Base-by-base conservation (phyloP, 2,113 vertebrate genomes). In the Eptesicus fuscus region DNA sequence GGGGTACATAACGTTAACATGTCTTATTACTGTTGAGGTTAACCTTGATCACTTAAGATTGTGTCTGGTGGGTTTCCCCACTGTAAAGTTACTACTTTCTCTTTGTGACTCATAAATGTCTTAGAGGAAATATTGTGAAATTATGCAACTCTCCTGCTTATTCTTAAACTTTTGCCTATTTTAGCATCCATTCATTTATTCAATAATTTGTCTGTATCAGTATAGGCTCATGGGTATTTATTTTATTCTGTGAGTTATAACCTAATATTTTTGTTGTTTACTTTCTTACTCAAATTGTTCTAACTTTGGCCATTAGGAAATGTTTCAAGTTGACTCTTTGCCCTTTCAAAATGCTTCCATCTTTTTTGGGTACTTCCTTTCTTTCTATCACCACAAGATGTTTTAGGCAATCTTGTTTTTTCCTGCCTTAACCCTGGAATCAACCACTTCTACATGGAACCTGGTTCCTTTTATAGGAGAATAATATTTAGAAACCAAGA, bases 401-500 rank as follows among this genome's bases (percentile, higher is more conserved):
- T 22, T 73, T 53, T 22, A 88, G 40, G 56, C 20, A 23, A 82
- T 76, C 44, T 85, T 67, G 7, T 76, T 59, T 80, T 96, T 71
- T 10, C 9, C 67, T 83, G 42, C 18, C 7, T 6, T 23, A 18
- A 10, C 65, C 30, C 67, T 92, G n/a, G 56, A 90, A 59, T 56
- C 37, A 69, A 69, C 70, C 74, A 94, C 28, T 93, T 95, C 40
- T 69, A 17, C 47, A 11, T 30, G 14, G 28, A 85, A 84, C 20
- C 61, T 40, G 7, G 4, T 70, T 93, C 42, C 47, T 83, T 76
- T 96, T 90, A 56, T 40, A 49, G 25, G 13, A 92, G 49, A 85
- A 82, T 76, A 76, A 6, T 90, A 56, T 83, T 94, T 88, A 83
- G 82, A 94, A 94, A 90, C 5, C 28, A 71, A 77, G n/a, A 79